A percentile compares a stretch with the other conserved stretches of the same genome.
These are phyloP conservation scores for Ectropis grisescens DNA, from an alignment of 1,140 invertebrate genomes.

Conservation along the genomic window DNA sequence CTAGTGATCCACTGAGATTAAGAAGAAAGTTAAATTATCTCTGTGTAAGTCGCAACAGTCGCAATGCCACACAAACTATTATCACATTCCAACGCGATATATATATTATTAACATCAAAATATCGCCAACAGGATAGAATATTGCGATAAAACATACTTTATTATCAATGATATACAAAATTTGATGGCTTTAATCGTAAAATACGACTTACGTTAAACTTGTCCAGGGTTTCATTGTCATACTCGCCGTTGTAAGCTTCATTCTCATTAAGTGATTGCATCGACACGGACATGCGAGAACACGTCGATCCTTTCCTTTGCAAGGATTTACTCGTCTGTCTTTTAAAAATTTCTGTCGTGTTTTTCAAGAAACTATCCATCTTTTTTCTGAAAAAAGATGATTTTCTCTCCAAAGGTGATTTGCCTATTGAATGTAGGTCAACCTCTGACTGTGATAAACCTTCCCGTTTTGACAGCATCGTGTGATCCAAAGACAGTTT, in stretches of 20 bases:
- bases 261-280: conserved; percentile 45
- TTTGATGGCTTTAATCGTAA: too few relatives aligned
- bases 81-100: too few relatives aligned
- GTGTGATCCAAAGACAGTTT: conserved; percentile 53
- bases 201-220: conserved; percentile 6
- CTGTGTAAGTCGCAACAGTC: too few relatives aligned
- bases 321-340: conserved; percentile 21
- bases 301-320: conserved; percentile 23
- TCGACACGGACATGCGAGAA: conserved; percentile 30
- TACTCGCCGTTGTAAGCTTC: conserved; percentile 3
- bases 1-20: too few relatives aligned
- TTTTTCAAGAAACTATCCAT: conserved; percentile 58
- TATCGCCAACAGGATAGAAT: too few relatives aligned
- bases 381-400: conserved; percentile 54
- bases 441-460: conserved; percentile 50
- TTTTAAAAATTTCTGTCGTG: conserved; percentile 52
- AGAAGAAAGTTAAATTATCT: too few relatives aligned
- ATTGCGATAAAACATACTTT: too few relatives aligned
- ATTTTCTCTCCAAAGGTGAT: conserved; percentile 50
- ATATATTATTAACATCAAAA: too few relatives aligned
- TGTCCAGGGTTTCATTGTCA: background rate
- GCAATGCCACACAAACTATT: too few relatives aligned
- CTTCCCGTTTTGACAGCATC: conserved; percentile 31
- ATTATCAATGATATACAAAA: too few relatives aligned
- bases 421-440: conserved; percentile 53